These are phyloP conservation scores for Dynastes tityus DNA, from an alignment of 2,888 invertebrate genomes.

Conservation along the genomic window DNA sequence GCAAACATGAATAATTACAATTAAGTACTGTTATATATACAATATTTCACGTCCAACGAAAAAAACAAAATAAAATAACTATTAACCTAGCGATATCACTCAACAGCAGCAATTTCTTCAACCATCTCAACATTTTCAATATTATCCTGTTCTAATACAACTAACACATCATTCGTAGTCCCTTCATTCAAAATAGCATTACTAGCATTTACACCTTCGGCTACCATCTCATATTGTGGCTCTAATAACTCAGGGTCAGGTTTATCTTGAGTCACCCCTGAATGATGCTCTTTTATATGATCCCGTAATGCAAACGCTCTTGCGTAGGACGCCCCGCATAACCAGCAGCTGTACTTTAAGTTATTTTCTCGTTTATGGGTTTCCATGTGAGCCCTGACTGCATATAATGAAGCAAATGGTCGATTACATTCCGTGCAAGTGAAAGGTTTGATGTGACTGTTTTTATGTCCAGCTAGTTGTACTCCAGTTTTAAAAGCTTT, in stretches of 20 bases:
- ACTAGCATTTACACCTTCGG: conserved; percentile 52
- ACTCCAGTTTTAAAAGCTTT: conserved; percentile 88
- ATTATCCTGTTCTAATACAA: conserved; percentile 44
- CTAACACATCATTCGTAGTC: conserved; percentile 50
- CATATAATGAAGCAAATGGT: conserved; percentile 85
- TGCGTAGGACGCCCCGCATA: conserved; percentile 86
- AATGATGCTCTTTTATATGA: conserved; percentile 81
- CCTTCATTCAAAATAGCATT: conserved; percentile 52
- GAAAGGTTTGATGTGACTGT: conserved; percentile 87
- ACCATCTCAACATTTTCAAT: conserved; percentile 55
- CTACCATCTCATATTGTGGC: conserved; percentile 50
- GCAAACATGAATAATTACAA: not conserved
- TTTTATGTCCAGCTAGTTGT: conserved; percentile 85
- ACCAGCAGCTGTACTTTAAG: conserved; percentile 79
- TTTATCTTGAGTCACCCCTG: conserved; percentile 38
- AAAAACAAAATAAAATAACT: not conserved
- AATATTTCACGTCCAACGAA: conserved; percentile 1
- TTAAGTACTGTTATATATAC: conserved; percentile 8
- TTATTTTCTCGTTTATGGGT: conserved; percentile 81
- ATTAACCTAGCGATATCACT: conserved; percentile 16
- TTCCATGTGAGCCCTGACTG: conserved; percentile 83
- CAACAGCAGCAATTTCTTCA: conserved; percentile 49
- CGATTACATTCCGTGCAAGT: conserved; percentile 84
- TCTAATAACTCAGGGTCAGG: conserved; percentile 47
- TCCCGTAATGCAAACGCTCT: conserved; percentile 82